Base-by-base conservation (phyloP, 2,888 invertebrate genomes). In the Sinotaia quadrata region DNA sequence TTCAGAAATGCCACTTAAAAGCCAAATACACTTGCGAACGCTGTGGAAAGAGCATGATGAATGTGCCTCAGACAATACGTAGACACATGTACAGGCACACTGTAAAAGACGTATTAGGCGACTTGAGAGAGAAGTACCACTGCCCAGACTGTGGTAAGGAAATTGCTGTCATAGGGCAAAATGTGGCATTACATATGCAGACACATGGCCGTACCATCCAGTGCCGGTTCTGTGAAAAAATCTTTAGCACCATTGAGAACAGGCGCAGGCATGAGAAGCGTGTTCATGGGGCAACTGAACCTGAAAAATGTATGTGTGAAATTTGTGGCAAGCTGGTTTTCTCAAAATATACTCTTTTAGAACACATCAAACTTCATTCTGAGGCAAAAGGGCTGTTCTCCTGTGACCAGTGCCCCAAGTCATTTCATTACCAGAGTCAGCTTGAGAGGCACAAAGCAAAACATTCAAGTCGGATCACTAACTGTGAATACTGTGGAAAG, bases 261-360 rank as follows among this genome's bases (percentile, higher is more conserved):
- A 10, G 8, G 24, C 2, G 44, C 3, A 47, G 44, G 27, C 33
- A 60, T 0, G 44, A n/a, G 31, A 47, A 47, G 21, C 31, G 33
- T n/a, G 60, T 33, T 2, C 60, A 60, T 18, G 60, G 47, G 47
- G 21, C 31, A 18, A 60, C 33, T 31, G 44, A 60, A 31, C 47
- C 47, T 60, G 60, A 60, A n/a, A 60, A 60, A 47, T 47, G 37
- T 41, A 31, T 60, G 60, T 60, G 60, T n/a, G 60, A 60, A 1
- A 33, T 60, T n/a, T 60, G 60, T 31, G 60, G 60, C 21, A 60
- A 60, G 24, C 44, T 21, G 44, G 29, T 60, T 36, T 44, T 60
- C 8, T 47, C 44, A 10, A 44, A 47, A 10, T 33, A 60, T 29
- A 29, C 44, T 44, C 37, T 60, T n/a, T 18, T 47, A 47, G 47